Conservation (phyloP, 1,140 invertebrate species). For the Drosophila quadrilineata region DNA sequence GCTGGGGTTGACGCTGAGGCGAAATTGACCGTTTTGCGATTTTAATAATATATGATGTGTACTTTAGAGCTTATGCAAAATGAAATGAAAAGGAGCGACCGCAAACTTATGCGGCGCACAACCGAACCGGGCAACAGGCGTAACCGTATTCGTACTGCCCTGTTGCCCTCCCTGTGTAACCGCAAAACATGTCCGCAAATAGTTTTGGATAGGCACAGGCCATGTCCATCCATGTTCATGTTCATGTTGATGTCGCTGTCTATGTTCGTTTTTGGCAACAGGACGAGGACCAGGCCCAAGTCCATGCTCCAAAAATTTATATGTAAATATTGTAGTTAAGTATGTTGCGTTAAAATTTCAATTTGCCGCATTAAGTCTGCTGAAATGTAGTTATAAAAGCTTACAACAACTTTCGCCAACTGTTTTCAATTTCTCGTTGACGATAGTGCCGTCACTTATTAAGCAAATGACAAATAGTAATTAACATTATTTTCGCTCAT, state of each 20-base stretch:
- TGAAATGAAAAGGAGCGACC: conserved; percentile 72
- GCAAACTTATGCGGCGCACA: conserved; percentile 63
- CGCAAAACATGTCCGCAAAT: conserved; percentile 71
- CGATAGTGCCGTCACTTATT: conserved; percentile 24
- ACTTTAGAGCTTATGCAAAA: conserved; percentile 80
- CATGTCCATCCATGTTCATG: conserved; percentile 25
- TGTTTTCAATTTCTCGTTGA: conserved; percentile 6
- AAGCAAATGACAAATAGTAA: conserved; percentile 61
- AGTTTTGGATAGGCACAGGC: conserved; percentile 61
- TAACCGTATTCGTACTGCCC: too few relatives aligned
- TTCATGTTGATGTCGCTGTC: neutral
- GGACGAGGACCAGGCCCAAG: neutral
- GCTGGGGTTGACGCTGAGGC: conserved; percentile 34
- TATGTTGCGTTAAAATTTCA: conserved; percentile 66
- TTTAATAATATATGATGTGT: conserved; percentile 81
- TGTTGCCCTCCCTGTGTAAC: conserved; percentile 58
- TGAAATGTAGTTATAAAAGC: conserved; percentile 76
- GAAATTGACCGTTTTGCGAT: conserved; percentile 79
- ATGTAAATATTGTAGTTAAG: neutral
- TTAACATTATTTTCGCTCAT: conserved; percentile 23
- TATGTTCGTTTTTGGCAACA: neutral
- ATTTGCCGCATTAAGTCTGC: conserved; percentile 65
- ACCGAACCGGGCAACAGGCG: conserved; percentile 26
- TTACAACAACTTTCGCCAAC: conserved; percentile 39
- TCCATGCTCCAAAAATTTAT: conserved; percentile 18